These are phyloP conservation scores for Lytechinus pictus DNA, from an alignment of 35 echinoderm and acorn worm species.

Conservation along the genomic window DNA sequence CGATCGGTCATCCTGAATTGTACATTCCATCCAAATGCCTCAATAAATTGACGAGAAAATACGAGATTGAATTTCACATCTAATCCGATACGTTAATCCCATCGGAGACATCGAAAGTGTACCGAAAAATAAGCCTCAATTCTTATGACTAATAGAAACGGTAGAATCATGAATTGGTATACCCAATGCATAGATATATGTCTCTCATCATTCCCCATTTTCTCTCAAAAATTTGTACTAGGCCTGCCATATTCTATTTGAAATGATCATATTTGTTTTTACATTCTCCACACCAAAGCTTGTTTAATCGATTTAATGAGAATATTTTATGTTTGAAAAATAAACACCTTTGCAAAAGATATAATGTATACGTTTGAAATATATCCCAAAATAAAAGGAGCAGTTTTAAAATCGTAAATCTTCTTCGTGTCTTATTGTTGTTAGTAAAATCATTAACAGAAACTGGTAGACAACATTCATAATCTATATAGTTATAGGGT, in stretches of 20 bases:
- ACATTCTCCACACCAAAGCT: background rate
- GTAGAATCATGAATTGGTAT: too few relatives aligned
- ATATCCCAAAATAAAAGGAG: too few relatives aligned
- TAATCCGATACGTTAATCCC: background rate
- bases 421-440: too few relatives aligned
- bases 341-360: too few relatives aligned
- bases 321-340: too few relatives aligned
- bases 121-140: background rate
- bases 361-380: too few relatives aligned
- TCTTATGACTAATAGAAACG: background rate
- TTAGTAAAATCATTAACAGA: too few relatives aligned
- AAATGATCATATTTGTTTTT: background rate
- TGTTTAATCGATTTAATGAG: background rate
- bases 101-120: background rate
- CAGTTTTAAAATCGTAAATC: too few relatives aligned
- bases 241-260: background rate
- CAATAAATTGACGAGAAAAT: background rate
- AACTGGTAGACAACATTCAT: too few relatives aligned
- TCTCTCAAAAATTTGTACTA: background rate
- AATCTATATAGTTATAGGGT: too few relatives aligned
- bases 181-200: too few relatives aligned
- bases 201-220: background rate
- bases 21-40: background rate
- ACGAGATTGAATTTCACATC: background rate
- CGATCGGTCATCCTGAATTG: background rate